These are phyloP conservation scores for Chelidonichthys spinosus DNA, from an alignment of 2,797 vertebrate genomes.

Conservation along the genomic window DNA sequence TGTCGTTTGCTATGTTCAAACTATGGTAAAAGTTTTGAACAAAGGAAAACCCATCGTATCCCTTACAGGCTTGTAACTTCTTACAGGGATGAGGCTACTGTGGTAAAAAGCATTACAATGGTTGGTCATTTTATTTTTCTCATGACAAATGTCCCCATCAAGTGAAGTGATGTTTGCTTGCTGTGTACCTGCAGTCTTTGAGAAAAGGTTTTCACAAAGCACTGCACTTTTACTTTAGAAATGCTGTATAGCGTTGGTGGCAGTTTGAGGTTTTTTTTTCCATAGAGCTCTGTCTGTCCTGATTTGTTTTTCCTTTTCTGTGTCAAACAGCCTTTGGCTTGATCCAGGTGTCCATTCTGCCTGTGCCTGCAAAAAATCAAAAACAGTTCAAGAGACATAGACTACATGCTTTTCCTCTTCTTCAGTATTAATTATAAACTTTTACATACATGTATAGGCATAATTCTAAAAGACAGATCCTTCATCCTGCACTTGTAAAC, in stretches of 20 bases:
- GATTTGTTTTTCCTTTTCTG: neutral
- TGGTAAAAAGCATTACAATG: no score
- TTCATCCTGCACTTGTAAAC: neutral
- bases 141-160: no score
- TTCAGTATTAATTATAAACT: neutral
- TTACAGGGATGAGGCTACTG: neutral
- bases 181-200: neutral
- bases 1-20: neutral
- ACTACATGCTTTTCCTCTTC: neutral
- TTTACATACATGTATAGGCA: neutral
- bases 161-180: neutral
- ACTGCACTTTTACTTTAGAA: constrained; percentile 24
- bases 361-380: constrained; percentile 15
- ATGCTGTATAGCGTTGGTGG: neutral
- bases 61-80: neutral
- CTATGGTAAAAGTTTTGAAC: neutral
- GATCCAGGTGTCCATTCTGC: constrained; percentile 1
- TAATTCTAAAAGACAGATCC: neutral
- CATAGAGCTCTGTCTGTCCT: neutral
- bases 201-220: constrained; percentile 15
- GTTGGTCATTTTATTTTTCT: no score
- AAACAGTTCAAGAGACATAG: neutral
- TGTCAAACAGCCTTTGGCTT: constrained; percentile 1
- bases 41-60: accelerated
- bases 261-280: neutral